Base-by-base conservation (phyloP, 2,888 invertebrate genomes). In the Drosophila anomelani region DNA sequence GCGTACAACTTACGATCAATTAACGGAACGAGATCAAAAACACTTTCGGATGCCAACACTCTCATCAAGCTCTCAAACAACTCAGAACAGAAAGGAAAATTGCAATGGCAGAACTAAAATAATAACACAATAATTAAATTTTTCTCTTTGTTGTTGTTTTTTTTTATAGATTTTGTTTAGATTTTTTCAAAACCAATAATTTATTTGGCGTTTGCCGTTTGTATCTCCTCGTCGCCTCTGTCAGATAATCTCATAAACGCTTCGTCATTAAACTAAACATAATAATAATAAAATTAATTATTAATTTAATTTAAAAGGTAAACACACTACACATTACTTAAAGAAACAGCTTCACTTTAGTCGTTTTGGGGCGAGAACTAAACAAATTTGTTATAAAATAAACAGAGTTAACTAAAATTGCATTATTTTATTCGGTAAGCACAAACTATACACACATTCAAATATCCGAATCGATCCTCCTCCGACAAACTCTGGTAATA, bases 401-500 rank as follows among this genome's bases (percentile, higher is more conserved):
- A 88, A 90, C 90, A 84, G 77, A 85, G 90, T 83, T 88, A 86
- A 86, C 88, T 89, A 90, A 88, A 86, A 89, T 85, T 89, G 87
- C 79, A 79, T 89, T 89, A 86, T 55, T 84, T 72, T 88, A 75
- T 75, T 88, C 34, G 49, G 57, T 67, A 78, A 79, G 89, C 84
- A 88, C 73, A 75, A 86, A 86, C 89, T 90, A 90, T 88, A 86
- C 84, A 90, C 88, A 90, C 86, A 83, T 62, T 62, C 55, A 47
- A 66, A 75, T 72, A 72, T 66, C 41, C 38, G 54, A 71, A 51
- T 51, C 51, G 51, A 51, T 51, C 20, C 51, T 53, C 47, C 32
- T 57, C 29, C 67, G 39, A 43, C 41, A 59, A 54, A 23, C 75
- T 57, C 68, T 57, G 29, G 76, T 38, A 56, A 57, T 79, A 61